A percentile compares a stretch with the other conserved stretches of the same genome.
Evolutionary conservation across 2,888 invertebrate genomes (phyloP).

Genomic region (Cacoxenus indagator): DNA sequence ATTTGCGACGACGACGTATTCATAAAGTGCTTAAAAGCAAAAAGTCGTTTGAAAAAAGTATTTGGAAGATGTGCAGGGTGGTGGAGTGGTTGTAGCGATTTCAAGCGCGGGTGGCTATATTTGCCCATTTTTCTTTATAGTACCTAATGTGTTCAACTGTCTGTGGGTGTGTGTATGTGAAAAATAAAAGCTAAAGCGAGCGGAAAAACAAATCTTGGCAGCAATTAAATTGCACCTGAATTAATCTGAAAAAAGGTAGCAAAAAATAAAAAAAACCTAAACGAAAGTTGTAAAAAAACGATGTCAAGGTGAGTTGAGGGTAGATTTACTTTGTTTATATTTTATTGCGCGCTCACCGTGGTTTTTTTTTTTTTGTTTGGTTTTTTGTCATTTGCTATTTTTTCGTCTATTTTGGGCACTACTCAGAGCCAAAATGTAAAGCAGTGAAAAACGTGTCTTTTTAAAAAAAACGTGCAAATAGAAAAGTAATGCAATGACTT

Average conservation of each 20-base stretch:
- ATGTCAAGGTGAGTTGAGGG: slow-evolving; percentile 61
- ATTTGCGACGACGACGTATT: background rate
- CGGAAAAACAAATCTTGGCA: slow-evolving; percentile 54
- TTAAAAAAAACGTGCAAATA: slow-evolving; percentile 1
- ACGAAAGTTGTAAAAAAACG: slow-evolving; percentile 31
- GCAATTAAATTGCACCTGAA: slow-evolving; percentile 61
- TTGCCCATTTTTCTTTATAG: slow-evolving; percentile 18
- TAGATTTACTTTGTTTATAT: slow-evolving; percentile 34
- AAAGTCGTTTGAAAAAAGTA: no score
- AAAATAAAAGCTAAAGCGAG: slow-evolving; percentile 17
- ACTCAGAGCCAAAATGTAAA: background rate
- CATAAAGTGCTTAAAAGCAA: no score
- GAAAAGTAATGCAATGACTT: slow-evolving; percentile 1
- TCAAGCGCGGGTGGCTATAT: no score
- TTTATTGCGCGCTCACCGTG: background rate
- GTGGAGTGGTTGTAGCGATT: no score
- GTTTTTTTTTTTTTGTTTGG: background rate
- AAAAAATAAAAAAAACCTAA: background rate
- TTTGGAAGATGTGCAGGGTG: no score
- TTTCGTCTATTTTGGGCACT: background rate
- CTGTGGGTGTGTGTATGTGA: slow-evolving; percentile 1
- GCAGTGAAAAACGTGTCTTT: slow-evolving; percentile 10
- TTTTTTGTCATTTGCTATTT: background rate
- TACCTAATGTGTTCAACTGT: background rate
- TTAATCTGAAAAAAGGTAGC: slow-evolving; percentile 34